Conservation (phyloP, 2,113 vertebrate genomes). For the Leiothrix lutea region DNA sequence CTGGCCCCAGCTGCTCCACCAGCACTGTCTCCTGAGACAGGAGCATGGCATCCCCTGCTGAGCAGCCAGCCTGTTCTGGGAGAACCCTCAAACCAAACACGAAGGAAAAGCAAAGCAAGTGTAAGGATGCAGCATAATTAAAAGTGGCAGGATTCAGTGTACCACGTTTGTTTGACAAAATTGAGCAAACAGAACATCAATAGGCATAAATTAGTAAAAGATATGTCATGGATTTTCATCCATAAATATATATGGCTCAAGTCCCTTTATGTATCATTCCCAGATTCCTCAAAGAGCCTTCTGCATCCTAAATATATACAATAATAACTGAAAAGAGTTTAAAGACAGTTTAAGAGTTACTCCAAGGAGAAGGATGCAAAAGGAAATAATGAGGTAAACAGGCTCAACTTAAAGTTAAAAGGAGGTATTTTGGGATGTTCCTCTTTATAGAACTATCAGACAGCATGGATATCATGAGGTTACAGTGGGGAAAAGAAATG, state of each 20-base stretch:
- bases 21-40: not conserved
- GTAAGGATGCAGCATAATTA: not conserved
- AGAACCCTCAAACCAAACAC: not conserved
- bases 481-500: slow-evolving; percentile 9
- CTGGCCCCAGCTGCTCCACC: not conserved
- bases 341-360: not conserved
- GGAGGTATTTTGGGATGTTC: not conserved
- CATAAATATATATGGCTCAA: not conserved
- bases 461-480: not conserved
- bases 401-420: not conserved
- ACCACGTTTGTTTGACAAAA: not conserved
- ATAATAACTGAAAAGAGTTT: not conserved
- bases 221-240: not conserved
- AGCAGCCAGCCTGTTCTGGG: fast-evolving
- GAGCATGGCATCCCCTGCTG: not conserved
- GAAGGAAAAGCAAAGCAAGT: not conserved
- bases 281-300: not conserved
- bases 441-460: not conserved
- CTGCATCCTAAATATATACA: not conserved
- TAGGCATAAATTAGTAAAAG: not conserved
- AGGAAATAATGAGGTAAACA: not conserved
- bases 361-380: not conserved
- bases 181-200: not conserved
- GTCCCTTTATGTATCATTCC: not conserved
- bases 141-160: not conserved